phyloP scores from a whole-genome alignment of 92 coral and sea anemone species.

The Diadumene lineata region DNA sequence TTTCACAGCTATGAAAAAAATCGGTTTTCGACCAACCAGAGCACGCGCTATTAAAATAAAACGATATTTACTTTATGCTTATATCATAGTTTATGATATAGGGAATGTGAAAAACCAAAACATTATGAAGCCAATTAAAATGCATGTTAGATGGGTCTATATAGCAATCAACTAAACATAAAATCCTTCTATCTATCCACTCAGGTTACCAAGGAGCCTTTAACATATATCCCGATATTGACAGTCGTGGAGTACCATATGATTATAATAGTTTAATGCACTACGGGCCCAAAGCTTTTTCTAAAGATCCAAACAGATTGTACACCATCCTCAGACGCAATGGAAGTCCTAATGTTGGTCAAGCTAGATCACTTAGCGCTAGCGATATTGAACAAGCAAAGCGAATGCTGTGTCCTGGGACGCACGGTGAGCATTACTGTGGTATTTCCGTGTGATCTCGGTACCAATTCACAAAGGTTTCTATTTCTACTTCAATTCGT shows the following conservation, averaged over 20 bases:
- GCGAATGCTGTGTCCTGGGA: not conserved
- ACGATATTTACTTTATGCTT: too few species aligned
- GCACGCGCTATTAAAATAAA: too few species aligned
- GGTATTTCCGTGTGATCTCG: conserved; percentile 27
- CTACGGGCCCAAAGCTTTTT: conserved; percentile 45
- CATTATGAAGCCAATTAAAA: too few species aligned
- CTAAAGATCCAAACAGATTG: conserved; percentile 14
- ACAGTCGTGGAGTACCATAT: conserved; percentile 51
- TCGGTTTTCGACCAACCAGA: too few species aligned
- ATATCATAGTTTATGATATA: too few species aligned
- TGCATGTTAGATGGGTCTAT: too few species aligned
- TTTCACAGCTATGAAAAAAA: too few species aligned
- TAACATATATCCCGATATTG: conserved; percentile 18
- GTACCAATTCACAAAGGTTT: too few species aligned
- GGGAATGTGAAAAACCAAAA: too few species aligned
- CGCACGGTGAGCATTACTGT: conserved; percentile 39
- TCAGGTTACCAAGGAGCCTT: not conserved
- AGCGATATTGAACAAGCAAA: conserved; percentile 74
- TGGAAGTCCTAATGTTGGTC: conserved; percentile 67
- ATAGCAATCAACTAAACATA: too few species aligned
- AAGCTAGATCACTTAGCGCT: conserved; percentile 63
- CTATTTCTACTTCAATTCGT: too few species aligned
- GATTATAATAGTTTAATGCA: conserved; percentile 65
- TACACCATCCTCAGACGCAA: conserved; percentile 51
- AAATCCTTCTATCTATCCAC: not conserved